These are phyloP conservation scores for Sitta europaea DNA, from an alignment of 2,113 vertebrate genomes.

Conservation along the genomic window DNA sequence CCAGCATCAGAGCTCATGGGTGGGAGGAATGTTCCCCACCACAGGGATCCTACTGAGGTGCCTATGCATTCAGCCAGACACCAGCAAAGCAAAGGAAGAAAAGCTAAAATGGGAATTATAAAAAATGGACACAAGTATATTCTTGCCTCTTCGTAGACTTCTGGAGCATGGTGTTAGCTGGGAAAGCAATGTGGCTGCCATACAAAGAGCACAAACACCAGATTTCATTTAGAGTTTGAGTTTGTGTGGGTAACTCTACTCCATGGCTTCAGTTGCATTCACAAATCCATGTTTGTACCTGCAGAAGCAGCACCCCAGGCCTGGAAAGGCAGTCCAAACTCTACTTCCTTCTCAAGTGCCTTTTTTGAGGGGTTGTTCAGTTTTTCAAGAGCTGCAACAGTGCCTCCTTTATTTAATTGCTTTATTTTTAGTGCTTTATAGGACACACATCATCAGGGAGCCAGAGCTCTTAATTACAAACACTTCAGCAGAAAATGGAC, in stretches of 20 bases:
- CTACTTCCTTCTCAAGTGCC: neutral
- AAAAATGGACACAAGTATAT: neutral
- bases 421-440: neutral
- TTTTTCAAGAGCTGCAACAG: neutral
- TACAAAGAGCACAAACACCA: neutral
- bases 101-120: neutral
- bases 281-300: neutral
- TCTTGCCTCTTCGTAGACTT: neutral
- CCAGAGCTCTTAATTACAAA: neutral
- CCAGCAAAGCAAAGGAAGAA: constrained; percentile 68
- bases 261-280: rapidly evolving
- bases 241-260: neutral
- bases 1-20: rapidly evolving
- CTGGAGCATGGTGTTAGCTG: neutral
- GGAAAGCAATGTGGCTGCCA: neutral
- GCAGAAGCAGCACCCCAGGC: neutral
- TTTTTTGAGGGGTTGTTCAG: neutral
- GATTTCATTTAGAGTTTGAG: neutral
- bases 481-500: neutral
- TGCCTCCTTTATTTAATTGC: neutral
- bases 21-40: too few relatives aligned
- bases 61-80: constrained; percentile 77
- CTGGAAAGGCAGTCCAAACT: neutral
- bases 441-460: neutral
- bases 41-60: too few relatives aligned